phyloP scores from a whole-genome alignment of 2,797 vertebrate genomes.

The Alcedo atthis region DNA sequence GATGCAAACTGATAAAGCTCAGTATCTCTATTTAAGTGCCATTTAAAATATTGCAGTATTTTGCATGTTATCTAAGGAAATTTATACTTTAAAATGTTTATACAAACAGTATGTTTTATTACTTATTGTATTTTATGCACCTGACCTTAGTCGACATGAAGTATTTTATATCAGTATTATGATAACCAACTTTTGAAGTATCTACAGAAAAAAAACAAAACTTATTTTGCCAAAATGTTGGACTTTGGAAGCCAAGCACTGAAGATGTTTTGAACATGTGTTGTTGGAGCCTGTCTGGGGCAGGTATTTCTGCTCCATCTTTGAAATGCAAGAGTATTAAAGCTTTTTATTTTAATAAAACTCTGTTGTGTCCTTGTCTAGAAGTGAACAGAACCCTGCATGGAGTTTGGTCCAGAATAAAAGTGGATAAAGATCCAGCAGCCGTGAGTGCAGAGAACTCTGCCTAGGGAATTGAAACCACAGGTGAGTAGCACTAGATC shows the following conservation, averaged over 20 bases:
- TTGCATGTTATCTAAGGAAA: constrained; percentile 88
- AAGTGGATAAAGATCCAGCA: neutral
- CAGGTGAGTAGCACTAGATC: neutral
- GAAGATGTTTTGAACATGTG: constrained; percentile 65
- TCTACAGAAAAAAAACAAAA: constrained; percentile 49
- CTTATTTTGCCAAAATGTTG: constrained; percentile 79
- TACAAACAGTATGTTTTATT: constrained; percentile 75
- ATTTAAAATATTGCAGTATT: constrained; percentile 83
- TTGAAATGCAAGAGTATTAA: constrained; percentile 75
- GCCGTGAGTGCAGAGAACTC: neutral
- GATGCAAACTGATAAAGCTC: constrained; percentile 72
- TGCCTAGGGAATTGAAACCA: neutral
- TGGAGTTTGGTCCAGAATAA: neutral
- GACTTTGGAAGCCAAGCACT: constrained; percentile 73
- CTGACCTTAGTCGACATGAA: constrained; percentile 79
- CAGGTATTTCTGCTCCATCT: constrained; percentile 67
- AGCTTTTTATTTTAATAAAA: constrained; percentile 83
- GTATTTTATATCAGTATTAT: constrained; percentile 89
- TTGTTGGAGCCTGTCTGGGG: constrained; percentile 68
- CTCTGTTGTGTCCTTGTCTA: constrained; percentile 17
- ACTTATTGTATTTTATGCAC: constrained; percentile 76
- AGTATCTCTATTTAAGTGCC: constrained; percentile 81
- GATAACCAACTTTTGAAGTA: constrained; percentile 79
- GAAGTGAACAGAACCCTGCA: no score
- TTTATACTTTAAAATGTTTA: constrained; percentile 77